Percentiles rank a stretch among this genome's conserved stretches.
Evolutionary conservation across 2,888 invertebrate genomes (phyloP).

Genomic region (Drosophila anomelani): DNA sequence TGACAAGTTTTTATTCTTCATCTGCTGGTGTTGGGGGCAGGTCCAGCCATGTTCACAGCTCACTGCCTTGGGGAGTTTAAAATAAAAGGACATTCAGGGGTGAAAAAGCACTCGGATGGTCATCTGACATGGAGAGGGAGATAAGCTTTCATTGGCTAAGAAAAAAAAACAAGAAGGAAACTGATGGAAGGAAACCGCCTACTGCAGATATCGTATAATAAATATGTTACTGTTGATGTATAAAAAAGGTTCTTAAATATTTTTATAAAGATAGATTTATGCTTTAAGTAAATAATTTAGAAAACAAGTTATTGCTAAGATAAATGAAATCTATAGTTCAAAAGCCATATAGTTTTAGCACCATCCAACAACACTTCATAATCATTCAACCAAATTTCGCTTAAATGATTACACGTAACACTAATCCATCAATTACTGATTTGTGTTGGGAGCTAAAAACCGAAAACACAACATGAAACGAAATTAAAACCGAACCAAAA

Average conservation of each 20-base stretch:
- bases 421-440: constrained; percentile 34
- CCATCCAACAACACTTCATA: neutral
- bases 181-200: neutral
- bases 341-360: no score
- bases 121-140: neutral
- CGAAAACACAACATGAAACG: constrained; percentile 29
- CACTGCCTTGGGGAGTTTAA: neutral
- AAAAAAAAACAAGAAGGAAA: no score
- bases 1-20: constrained; percentile 50
- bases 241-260: neutral
- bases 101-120: constrained; percentile 6
- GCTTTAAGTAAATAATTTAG: no score
- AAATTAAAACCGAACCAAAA: constrained; percentile 37
- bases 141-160: neutral
- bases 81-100: constrained; percentile 4
- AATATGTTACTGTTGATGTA: neutral
- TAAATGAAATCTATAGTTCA: neutral
- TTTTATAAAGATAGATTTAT: no score
- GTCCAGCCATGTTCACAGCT: constrained; percentile 12
- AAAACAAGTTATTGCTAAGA: neutral
- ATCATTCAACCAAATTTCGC: constrained; percentile 5
- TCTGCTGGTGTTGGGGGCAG: constrained; percentile 3
- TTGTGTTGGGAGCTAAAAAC: constrained; percentile 7
- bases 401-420: constrained; percentile 4
- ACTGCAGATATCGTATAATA: neutral